phyloP scores from a whole-genome alignment of 2,797 vertebrate species.

The Alectoris magna region DNA sequence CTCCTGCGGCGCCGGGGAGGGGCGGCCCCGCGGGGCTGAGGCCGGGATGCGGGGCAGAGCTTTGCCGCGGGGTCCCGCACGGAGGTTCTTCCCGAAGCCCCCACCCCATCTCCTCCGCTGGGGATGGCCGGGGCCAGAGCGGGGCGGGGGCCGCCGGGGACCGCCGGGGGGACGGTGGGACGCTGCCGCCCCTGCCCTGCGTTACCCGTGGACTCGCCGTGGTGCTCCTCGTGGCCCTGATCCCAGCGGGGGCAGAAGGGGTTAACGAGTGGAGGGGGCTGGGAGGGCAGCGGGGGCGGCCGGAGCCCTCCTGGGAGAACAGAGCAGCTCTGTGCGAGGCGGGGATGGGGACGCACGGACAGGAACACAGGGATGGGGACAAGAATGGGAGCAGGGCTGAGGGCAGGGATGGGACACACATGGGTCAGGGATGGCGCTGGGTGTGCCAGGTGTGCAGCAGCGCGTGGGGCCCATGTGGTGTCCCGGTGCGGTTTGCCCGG shows the following conservation, averaged over 20 bases:
- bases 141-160: not conserved
- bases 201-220: not conserved
- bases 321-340: conserved; percentile 1
- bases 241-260: not conserved
- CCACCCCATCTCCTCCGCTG: not conserved
- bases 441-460: not conserved
- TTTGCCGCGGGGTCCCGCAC: not conserved
- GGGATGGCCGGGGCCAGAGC: not conserved
- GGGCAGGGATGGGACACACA: not conserved
- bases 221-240: fast-evolving
- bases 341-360: not conserved
- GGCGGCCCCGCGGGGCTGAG: not conserved
- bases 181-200: not conserved
- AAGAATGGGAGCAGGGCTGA: not conserved
- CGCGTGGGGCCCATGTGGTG: not conserved
- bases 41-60: not conserved
- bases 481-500: fast-evolving
- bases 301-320: not conserved
- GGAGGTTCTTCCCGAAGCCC: no score
- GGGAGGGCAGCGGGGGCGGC: not conserved
- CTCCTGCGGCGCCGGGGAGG: not conserved
- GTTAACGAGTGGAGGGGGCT: not conserved
- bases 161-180: not conserved
- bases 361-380: not conserved
- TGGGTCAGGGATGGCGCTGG: not conserved